Base-by-base conservation (phyloP, 2,888 invertebrate species). In the Cryptocephalus moraei region DNA sequence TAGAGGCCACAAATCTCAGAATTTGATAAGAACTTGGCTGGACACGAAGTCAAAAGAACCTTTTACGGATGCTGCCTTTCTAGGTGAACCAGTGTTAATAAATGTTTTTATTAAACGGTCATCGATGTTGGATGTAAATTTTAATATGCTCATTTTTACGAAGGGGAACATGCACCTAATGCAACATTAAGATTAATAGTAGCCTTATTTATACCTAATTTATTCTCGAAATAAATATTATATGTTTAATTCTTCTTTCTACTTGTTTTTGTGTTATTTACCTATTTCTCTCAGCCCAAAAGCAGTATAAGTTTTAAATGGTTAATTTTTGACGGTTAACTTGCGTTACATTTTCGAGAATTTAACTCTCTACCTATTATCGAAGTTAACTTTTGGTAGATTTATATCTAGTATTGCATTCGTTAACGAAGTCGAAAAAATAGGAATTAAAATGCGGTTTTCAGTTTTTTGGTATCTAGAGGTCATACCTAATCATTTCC, bases 121-220 rank as follows among this genome's bases (percentile, higher is more conserved):
- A 34, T 34, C 34, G 34, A 9, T 34, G 34, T 34, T n/a, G 34
- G 34, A 34, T 34, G 34, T n/a, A 9, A 34, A 34, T 34, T 34
- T 34, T 39, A 11, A 11, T 9, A 39, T 39, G 39, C 11, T 11
- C n/a, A 39, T 39, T 39, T 39, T 39, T 39, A 39, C 12, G 11
- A 39, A 39, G 39, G 39, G 39, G 39, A 39, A 39, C 39, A 39
- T 39, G 39, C 39, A 39, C 39, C 39, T 39, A 34, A 34, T 34
- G 34, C 34, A 34, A 34, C 9, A 34, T 34, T 34, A 34, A 9
- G 34, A 34, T 34, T 34, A 34, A 34, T 34, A 34, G n/a, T 34
- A 34, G 34, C n/a, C n/a, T n/a, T n/a, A n/a, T n/a, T n/a, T n/a
- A n/a, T n/a, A n/a, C n/a, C n/a, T n/a, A n/a, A n/a, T 34, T 34